Conservation (phyloP, 2,797 vertebrate species). For the Balearica regulorum region DNA sequence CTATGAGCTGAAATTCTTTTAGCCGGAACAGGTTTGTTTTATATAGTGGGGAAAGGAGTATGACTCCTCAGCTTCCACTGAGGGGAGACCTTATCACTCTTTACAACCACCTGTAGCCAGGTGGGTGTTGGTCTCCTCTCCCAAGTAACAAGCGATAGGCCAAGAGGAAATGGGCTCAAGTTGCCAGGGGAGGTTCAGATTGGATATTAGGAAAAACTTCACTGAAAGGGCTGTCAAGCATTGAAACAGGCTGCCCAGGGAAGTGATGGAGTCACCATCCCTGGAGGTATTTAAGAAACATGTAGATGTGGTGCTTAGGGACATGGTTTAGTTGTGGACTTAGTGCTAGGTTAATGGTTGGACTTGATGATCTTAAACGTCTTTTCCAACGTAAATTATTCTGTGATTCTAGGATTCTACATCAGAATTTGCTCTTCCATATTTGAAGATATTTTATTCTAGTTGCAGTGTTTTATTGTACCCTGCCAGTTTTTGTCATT, state of each 20-base stretch:
- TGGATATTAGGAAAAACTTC: no score
- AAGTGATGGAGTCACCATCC: no score
- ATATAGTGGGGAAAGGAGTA: not conserved
- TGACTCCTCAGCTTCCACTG: not conserved
- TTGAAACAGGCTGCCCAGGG: no score
- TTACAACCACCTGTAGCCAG: not conserved
- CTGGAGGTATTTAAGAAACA: no score
- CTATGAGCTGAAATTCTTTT: not conserved
- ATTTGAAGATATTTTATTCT: not conserved
- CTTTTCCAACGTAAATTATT: not conserved
- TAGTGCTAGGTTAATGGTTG: not conserved
- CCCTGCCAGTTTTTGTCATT: not conserved
- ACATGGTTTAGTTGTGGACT: no score
- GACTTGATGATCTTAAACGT: not conserved
- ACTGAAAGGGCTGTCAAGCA: no score
- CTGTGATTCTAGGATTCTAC: not conserved
- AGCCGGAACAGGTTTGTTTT: not conserved
- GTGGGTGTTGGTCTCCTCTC: not conserved
- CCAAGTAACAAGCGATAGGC: no score
- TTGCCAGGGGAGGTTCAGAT: no score
- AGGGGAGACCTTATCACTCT: not conserved
- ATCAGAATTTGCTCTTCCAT: not conserved
- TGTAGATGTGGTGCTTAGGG: no score
- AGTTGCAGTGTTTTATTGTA: not conserved
- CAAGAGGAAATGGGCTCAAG: no score